Evolutionary conservation across 1,140 invertebrate genomes (phyloP).

Genomic region (Hyposmocoma kahamanoa): DNA sequence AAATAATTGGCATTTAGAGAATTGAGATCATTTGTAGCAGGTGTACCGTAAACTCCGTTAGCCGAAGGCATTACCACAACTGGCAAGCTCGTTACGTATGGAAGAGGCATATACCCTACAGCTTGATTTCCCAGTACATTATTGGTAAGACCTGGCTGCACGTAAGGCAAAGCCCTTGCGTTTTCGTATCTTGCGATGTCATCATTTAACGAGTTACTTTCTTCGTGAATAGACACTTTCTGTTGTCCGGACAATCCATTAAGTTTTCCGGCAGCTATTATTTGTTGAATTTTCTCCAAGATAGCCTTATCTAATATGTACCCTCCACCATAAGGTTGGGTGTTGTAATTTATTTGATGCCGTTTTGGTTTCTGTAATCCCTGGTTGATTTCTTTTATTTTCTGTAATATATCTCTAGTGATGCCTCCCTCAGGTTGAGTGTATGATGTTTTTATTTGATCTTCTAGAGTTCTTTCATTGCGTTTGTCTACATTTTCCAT

Average conservation of each 20-base stretch:
- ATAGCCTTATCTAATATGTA: conserved; percentile 41
- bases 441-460: conserved; percentile 17
- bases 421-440: conserved; percentile 17
- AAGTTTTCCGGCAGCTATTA: conserved; percentile 44
- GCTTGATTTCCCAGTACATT: conserved; percentile 4
- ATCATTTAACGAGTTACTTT: conserved; percentile 16
- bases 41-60: conserved; percentile 2
- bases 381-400: conserved; percentile 54
- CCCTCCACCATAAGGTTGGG: conserved; percentile 22
- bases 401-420: conserved; percentile 47
- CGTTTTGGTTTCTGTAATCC: conserved; percentile 37
- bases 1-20: background rate
- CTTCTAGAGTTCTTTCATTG: conserved; percentile 34
- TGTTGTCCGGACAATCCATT: conserved; percentile 17
- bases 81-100: conserved; percentile 45
- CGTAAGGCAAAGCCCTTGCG: conserved; percentile 15
- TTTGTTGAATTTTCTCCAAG: conserved; percentile 47
- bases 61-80: conserved; percentile 37
- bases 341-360: conserved; percentile 29
- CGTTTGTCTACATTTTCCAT: conserved; percentile 10
- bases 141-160: background rate
- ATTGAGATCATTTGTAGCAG: background rate
- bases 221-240: conserved; percentile 24
- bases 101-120: conserved; percentile 18
- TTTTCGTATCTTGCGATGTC: conserved; percentile 21